These are phyloP conservation scores for Vombatus ursinus DNA, from an alignment of 2,113 vertebrate genomes.

Conservation along the genomic window DNA sequence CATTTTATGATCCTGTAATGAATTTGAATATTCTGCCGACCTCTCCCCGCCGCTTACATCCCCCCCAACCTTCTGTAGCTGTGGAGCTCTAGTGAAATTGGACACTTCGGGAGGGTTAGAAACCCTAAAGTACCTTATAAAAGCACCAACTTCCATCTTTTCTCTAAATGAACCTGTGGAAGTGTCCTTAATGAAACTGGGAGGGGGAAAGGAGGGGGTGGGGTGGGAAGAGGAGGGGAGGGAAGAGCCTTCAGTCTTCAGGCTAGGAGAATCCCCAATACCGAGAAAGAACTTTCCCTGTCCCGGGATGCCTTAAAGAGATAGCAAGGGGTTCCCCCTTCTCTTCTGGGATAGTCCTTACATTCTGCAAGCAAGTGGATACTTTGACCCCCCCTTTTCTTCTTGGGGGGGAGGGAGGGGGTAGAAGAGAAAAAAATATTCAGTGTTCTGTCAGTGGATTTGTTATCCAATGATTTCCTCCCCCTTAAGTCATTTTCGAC, in stretches of 20 bases:
- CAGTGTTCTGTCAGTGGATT: neutral
- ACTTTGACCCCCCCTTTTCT: slow-evolving; percentile 40
- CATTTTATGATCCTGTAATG: slow-evolving; percentile 78
- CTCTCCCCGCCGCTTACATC: neutral
- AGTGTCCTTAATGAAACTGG: slow-evolving; percentile 72
- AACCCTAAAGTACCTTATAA: slow-evolving; percentile 78
- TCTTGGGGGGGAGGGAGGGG: slow-evolving; percentile 20
- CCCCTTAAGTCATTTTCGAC: neutral
- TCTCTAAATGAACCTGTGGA: slow-evolving; percentile 75
- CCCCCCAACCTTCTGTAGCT: slow-evolving; percentile 17
- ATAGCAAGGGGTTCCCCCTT: slow-evolving; percentile 81
- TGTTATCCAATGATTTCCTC: neutral
- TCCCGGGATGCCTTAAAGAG: slow-evolving; percentile 78
- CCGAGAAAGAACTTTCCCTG: slow-evolving; percentile 76
- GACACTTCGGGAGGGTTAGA: slow-evolving; percentile 77
- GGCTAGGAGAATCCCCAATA: slow-evolving; percentile 80
- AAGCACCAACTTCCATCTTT: slow-evolving; percentile 75
- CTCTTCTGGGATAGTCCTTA: slow-evolving; percentile 32
- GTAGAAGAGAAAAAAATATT: slow-evolving; percentile 26
- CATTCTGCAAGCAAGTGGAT: slow-evolving; percentile 54
- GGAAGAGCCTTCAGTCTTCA: slow-evolving; percentile 79
- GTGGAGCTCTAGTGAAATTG: slow-evolving; percentile 78
- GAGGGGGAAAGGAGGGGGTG: neutral
- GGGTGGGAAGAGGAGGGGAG: neutral
- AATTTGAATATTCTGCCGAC: slow-evolving; percentile 74